These are phyloP conservation scores for Melanotaenia parkinsoni DNA, from an alignment of 2,797 vertebrate species.

Conservation along the genomic window DNA sequence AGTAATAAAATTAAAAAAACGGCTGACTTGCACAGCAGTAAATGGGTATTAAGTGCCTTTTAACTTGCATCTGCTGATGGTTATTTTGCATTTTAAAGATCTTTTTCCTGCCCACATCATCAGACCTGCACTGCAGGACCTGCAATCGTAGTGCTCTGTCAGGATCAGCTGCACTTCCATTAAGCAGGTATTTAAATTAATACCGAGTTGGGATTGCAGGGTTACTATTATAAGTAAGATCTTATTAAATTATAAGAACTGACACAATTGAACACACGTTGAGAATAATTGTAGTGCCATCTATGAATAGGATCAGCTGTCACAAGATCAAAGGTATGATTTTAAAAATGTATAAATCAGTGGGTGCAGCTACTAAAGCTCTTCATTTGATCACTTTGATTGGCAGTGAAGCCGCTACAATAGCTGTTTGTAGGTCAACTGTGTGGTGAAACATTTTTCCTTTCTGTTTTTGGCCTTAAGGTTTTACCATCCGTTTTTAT, in stretches of 20 bases:
- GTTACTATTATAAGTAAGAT: conserved; percentile 23
- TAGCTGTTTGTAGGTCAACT: conserved; percentile 21
- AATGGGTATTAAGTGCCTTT: conserved; percentile 59
- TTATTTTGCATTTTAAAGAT: conserved; percentile 72
- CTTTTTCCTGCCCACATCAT: conserved; percentile 62
- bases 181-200: conserved; percentile 44
- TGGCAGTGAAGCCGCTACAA: conserved; percentile 16
- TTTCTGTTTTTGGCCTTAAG: conserved; percentile 34
- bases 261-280: conserved; percentile 17
- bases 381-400: conserved; percentile 26
- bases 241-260: conserved; percentile 37
- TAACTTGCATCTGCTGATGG: conserved; percentile 53
- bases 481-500: conserved; percentile 30
- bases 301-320: conserved; percentile 34
- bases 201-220: conserved; percentile 26
- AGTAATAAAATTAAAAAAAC: conserved; percentile 69
- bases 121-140: conserved; percentile 37
- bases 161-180: conserved; percentile 35
- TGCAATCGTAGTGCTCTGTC: conserved; percentile 22
- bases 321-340: conserved; percentile 36
- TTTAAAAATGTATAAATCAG: conserved; percentile 33
- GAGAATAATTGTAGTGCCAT: conserved; percentile 30
- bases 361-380: conserved; percentile 18
- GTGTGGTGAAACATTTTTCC: conserved; percentile 28
- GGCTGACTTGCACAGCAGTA: conserved; percentile 62